Conservation (phyloP, 2,797 vertebrate genomes). For the Labeo calbasu region DNA sequence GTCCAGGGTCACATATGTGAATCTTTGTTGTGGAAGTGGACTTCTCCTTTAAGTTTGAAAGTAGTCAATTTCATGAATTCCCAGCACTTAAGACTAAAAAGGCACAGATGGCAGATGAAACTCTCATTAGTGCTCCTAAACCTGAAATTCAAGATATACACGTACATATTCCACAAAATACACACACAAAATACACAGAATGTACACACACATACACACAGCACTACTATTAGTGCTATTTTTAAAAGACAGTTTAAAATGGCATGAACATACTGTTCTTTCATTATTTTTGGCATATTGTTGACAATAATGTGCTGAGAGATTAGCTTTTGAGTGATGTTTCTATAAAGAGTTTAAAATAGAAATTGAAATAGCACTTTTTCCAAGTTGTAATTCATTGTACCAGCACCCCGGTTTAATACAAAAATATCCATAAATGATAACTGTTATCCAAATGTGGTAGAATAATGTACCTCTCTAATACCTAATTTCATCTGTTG, state of each 20-base stretch:
- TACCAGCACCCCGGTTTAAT: background rate
- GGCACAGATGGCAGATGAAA: background rate
- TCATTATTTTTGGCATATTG: background rate
- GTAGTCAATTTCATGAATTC: too few species aligned
- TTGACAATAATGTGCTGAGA: background rate
- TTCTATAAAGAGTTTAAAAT: background rate
- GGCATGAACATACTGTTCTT: background rate
- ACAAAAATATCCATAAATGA: constrained; percentile 9
- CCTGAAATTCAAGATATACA: background rate
- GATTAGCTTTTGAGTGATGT: background rate
- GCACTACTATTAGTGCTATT: background rate
- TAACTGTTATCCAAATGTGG: background rate
- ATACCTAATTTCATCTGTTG: constrained; percentile 11
- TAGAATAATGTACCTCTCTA: background rate
- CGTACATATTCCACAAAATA: background rate
- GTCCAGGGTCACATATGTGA: too few species aligned
- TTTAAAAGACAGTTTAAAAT: background rate
- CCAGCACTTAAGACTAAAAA: too few species aligned
- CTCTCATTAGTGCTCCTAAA: background rate
- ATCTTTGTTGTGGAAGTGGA: too few species aligned
- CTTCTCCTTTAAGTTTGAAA: too few species aligned
- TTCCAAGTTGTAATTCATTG: background rate
- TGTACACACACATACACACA: background rate
- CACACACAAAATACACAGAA: background rate
- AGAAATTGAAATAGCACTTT: background rate